Conservation (phyloP, 2,888 invertebrate genomes). For the Ochropacha duplaris region DNA sequence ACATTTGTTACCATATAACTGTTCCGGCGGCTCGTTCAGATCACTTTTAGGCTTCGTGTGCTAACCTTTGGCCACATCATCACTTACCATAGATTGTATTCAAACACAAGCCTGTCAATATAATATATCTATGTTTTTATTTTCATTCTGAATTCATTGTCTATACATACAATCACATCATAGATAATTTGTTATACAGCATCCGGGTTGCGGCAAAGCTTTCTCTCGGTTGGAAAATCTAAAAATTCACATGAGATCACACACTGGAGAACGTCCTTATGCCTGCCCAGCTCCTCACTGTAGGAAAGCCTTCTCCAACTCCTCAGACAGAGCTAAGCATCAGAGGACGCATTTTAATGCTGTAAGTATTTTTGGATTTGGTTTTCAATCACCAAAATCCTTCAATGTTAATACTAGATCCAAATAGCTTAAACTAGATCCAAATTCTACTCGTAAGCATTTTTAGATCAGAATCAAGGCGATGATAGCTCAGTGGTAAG, state of each 20-base stretch:
- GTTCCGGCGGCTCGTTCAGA: no score
- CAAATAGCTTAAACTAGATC: not conserved
- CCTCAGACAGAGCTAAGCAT: slow-evolving; percentile 99
- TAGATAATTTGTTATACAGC: slow-evolving; percentile 80
- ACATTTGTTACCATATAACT: no score
- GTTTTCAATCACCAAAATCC: not conserved
- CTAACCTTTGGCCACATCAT: no score
- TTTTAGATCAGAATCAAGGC: no score
- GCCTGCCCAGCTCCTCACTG: slow-evolving; percentile 96
- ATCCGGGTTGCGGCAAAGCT: slow-evolving; percentile 96
- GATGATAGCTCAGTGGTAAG: no score
- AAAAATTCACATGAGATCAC: slow-evolving; percentile 97
- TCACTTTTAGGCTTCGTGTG: no score
- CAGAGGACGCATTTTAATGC: slow-evolving; percentile 99
- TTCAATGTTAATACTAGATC: not conserved
- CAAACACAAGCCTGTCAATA: no score
- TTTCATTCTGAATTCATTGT: not conserved
- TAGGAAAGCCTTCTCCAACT: slow-evolving; percentile 98
- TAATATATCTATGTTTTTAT: no score
- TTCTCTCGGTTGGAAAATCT: slow-evolving; percentile 98
- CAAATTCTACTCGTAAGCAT: not conserved
- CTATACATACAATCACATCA: not conserved
- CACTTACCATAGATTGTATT: no score
- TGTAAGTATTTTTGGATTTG: slow-evolving; percentile 84
- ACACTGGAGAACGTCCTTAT: slow-evolving; percentile 98